phyloP scores from a whole-genome alignment of 1,140 invertebrate species.

The Drosophila baimaii region DNA sequence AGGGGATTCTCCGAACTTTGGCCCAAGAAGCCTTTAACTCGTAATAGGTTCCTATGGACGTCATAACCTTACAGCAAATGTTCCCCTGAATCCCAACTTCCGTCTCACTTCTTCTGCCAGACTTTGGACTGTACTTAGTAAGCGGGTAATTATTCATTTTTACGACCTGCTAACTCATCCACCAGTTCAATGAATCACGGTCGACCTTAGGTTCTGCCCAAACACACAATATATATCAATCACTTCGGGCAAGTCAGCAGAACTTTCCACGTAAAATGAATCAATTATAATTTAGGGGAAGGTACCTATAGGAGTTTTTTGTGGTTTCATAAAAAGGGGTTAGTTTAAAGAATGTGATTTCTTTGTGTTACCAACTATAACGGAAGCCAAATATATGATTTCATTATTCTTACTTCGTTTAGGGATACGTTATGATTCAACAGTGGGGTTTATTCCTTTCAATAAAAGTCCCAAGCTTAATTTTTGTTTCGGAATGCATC shows the following conservation, averaged over 20 bases:
- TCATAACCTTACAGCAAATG: neutral
- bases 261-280: constrained; percentile 31
- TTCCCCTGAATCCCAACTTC: neutral
- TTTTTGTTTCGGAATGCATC: too few relatives aligned
- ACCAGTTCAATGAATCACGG: constrained; percentile 33
- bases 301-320: neutral
- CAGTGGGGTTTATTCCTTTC: too few relatives aligned
- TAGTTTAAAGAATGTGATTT: too few relatives aligned
- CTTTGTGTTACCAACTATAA: neutral
- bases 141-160: constrained; percentile 33
- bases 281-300: constrained; percentile 21
- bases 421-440: too few relatives aligned
- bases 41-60: constrained; percentile 6
- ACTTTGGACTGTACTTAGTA: constrained; percentile 17
- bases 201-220: constrained; percentile 6
- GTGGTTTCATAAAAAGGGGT: neutral
- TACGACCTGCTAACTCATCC: constrained; percentile 26
- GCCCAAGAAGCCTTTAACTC: constrained; percentile 9
- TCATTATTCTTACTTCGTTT: too few relatives aligned
- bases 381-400: too few relatives aligned
- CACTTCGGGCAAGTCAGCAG: constrained; percentile 38
- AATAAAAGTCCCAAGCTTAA: too few relatives aligned
- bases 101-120: neutral
- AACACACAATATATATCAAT: constrained; percentile 26
- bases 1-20: constrained; percentile 68